A percentile compares a stretch with the other conserved stretches of the same genome.
phyloP scores from a whole-genome alignment of 2,888 invertebrate genomes.

The Ormyrus pomaceus region DNA sequence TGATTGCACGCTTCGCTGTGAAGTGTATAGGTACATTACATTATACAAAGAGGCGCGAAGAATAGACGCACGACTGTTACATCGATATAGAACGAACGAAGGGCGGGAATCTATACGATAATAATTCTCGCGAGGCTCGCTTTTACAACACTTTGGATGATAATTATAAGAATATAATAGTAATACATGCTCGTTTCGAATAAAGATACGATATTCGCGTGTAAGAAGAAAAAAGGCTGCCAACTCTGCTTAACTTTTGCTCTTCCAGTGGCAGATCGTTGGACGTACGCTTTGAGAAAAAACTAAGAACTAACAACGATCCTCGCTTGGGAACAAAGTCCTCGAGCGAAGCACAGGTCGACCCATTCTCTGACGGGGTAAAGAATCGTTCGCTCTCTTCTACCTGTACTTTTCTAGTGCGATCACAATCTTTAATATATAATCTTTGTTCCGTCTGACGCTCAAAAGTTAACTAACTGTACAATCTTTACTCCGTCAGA shows the following conservation, averaged over 20 bases:
- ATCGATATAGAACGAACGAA: slow-evolving; percentile 34
- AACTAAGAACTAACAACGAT: slow-evolving; percentile 11
- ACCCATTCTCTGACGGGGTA: too few relatives aligned
- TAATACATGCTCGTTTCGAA: slow-evolving; percentile 7
- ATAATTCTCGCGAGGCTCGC: slow-evolving; percentile 14
- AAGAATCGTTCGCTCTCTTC: too few relatives aligned
- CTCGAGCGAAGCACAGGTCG: too few relatives aligned
- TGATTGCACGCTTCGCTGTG: not conserved
- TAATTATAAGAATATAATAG: not conserved
- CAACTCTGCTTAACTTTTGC: not conserved
- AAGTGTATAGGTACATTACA: not conserved
- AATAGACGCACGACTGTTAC: slow-evolving; percentile 27
- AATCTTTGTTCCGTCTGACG: not conserved
- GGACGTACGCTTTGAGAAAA: slow-evolving; percentile 12
- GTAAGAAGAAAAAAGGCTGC: not conserved
- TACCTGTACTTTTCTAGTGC: not conserved
- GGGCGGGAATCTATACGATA: slow-evolving; percentile 15
- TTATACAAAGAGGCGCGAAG: slow-evolving; percentile 13
- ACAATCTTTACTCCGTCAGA: not conserved
- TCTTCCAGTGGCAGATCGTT: slow-evolving; percentile 17
- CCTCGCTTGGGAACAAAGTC: not conserved
- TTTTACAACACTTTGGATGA: slow-evolving; percentile 34
- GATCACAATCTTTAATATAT: not conserved
- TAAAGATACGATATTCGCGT: not conserved
- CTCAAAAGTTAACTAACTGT: too few relatives aligned